Evolutionary conservation across 2,888 invertebrate genomes (phyloP).

Genomic region (Desoria tigrina): DNA sequence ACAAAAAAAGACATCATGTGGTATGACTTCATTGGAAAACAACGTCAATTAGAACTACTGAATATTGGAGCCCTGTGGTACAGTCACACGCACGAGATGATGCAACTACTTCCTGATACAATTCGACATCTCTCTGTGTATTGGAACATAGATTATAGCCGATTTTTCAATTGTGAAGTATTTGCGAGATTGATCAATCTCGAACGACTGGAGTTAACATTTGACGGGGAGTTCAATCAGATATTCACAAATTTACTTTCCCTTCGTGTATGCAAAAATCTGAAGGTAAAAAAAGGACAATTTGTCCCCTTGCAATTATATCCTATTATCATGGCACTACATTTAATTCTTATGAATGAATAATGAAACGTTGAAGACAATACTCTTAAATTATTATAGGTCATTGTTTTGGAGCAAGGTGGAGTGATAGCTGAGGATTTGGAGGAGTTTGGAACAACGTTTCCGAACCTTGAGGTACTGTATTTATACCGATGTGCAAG

Average conservation of each 20-base stretch:
- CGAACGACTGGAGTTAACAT: conserved; percentile 9
- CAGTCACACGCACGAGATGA: neutral
- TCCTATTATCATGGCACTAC: neutral
- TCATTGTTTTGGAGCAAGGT: conserved; percentile 4
- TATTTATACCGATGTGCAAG: conserved; percentile 6
- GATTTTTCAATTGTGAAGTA: neutral
- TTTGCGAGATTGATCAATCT: conserved; percentile 4
- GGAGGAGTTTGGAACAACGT: neutral
- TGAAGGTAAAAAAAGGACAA: conserved; percentile 9
- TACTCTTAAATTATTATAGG: neutral
- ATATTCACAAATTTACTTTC: neutral
- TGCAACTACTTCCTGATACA: neutral
- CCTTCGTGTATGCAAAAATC: neutral
- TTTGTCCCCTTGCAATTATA: neutral
- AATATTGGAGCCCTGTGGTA: conserved; percentile 20
- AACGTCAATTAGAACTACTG: conserved; percentile 1
- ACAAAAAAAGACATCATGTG: neutral
- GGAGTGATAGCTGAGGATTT: neutral
- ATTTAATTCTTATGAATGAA: neutral
- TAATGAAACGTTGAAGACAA: neutral
- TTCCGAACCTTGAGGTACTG: conserved; percentile 10
- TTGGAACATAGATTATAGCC: conserved; percentile 5
- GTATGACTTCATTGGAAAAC: neutral
- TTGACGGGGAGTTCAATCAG: conserved; percentile 6
- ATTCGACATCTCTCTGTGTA: conserved; percentile 2